Percentiles rank a stretch among this genome's conserved stretches.
Conservation (phyloP, 2,797 vertebrate genomes). For the Esox lucius region DNA sequence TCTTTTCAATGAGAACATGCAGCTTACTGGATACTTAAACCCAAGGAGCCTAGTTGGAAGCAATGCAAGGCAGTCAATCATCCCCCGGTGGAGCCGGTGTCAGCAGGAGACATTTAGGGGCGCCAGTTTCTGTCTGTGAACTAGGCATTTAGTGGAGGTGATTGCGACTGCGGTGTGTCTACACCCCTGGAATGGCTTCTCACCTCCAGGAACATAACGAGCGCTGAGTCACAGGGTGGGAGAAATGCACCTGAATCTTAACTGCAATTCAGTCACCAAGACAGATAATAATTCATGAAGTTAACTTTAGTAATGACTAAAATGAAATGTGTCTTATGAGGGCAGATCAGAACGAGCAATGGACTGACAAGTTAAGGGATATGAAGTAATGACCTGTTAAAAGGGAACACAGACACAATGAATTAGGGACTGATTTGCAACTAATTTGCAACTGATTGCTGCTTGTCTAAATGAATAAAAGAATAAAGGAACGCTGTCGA, state of each 20-base stretch:
- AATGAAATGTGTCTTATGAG: not conserved
- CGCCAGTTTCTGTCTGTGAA: constrained; percentile 51
- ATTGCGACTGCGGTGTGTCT: constrained; percentile 37
- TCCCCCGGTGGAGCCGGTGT: not conserved
- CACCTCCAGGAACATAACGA: constrained; percentile 60
- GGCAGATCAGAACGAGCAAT: not conserved
- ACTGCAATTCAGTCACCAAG: constrained; percentile 56
- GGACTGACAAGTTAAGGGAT: not conserved
- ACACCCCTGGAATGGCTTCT: constrained; percentile 50
- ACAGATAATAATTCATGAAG: constrained; percentile 35
- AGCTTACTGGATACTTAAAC: constrained; percentile 6
- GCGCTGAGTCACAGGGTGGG: constrained; percentile 52
- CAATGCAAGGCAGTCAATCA: constrained; percentile 3
- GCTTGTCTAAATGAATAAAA: not conserved
- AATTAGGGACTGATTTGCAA: not conserved
- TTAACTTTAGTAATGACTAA: constrained; percentile 22
- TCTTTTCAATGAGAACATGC: not conserved
- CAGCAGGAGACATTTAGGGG: constrained; percentile 31
- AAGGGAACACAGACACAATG: not conserved
- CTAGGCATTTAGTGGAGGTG: constrained; percentile 55
- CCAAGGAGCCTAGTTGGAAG: not conserved
- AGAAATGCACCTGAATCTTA: constrained; percentile 59
- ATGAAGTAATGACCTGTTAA: not conserved
- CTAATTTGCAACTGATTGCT: not conserved
- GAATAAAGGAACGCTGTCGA: not conserved